phyloP scores from a whole-genome alignment of 30 jellyfish, hydroid and myxozoan genomes.

The Chironex yamaguchii region DNA sequence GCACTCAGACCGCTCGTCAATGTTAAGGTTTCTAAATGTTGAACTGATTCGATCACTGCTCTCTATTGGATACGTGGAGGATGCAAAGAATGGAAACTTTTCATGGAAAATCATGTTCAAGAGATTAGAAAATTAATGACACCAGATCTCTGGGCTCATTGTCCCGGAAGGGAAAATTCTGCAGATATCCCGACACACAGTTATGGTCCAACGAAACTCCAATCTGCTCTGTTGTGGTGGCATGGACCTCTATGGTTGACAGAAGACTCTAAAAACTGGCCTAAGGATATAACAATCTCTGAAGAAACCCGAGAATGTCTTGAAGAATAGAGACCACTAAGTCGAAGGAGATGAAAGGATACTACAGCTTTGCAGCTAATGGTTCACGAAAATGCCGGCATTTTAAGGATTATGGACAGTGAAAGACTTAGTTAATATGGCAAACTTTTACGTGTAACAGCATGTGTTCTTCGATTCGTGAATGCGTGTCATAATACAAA shows the following conservation, averaged over 20 bases:
- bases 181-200: neutral
- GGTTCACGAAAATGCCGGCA: no score
- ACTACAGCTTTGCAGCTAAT: no score
- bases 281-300: no score
- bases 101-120: constrained; percentile 24
- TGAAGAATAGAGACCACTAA: no score
- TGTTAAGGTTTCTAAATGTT: neutral
- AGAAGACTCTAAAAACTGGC: no score
- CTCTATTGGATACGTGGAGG: constrained; percentile 47
- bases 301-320: no score
- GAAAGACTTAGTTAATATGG: constrained; percentile 13
- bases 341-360: no score
- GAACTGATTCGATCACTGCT: constrained; percentile 40
- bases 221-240: no score
- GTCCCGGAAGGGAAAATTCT: neutral
- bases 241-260: no score
- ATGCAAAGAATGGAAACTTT: constrained; percentile 21
- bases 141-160: neutral
- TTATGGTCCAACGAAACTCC: no score
- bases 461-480: constrained; percentile 30
- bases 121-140: constrained; percentile 23
- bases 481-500: neutral
- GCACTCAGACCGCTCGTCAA: neutral
- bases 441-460: constrained; percentile 40
- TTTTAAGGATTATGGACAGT: constrained; percentile 26